phyloP scores from a whole-genome alignment of 2,797 vertebrate species.

The Alcedo quadribrachys region DNA sequence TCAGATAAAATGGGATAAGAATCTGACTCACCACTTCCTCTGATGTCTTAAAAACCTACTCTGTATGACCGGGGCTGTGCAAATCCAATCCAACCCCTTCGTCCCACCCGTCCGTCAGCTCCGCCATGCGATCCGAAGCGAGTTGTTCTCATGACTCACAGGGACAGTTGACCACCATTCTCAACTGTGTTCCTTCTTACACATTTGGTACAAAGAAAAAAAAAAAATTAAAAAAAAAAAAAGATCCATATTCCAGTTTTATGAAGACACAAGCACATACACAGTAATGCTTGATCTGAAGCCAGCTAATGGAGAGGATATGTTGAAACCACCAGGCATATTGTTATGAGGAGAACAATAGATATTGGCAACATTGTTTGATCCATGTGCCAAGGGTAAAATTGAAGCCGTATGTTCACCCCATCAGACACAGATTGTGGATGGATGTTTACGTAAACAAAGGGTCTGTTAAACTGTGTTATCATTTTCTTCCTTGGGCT shows the following conservation, averaged over 20 bases:
- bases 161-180: slow-evolving; percentile 26
- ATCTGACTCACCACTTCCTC: slow-evolving; percentile 56
- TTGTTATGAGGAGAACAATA: slow-evolving; percentile 79
- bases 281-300: slow-evolving; percentile 72
- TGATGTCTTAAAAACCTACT: neutral
- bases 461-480: slow-evolving; percentile 44
- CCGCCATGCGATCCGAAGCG: fast-evolving
- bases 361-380: slow-evolving; percentile 78
- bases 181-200: slow-evolving; percentile 38
- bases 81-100: neutral
- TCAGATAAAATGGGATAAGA: neutral
- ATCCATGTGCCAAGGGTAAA: slow-evolving; percentile 78
- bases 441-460: slow-evolving; percentile 72
- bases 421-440: slow-evolving; percentile 66
- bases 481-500: slow-evolving; percentile 46
- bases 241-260: slow-evolving; percentile 56
- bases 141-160: slow-evolving; percentile 46
- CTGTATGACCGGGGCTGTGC: neutral
- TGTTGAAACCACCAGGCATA: slow-evolving; percentile 77
- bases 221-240: neutral
- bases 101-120: neutral
- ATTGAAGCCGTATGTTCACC: slow-evolving; percentile 78
- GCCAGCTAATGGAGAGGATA: slow-evolving; percentile 73
- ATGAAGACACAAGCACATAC: slow-evolving; percentile 70
- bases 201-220: slow-evolving; percentile 60